These are phyloP conservation scores for Lepidochrysops patricia DNA, from an alignment of 2,888 invertebrate genomes.

Conservation along the genomic window DNA sequence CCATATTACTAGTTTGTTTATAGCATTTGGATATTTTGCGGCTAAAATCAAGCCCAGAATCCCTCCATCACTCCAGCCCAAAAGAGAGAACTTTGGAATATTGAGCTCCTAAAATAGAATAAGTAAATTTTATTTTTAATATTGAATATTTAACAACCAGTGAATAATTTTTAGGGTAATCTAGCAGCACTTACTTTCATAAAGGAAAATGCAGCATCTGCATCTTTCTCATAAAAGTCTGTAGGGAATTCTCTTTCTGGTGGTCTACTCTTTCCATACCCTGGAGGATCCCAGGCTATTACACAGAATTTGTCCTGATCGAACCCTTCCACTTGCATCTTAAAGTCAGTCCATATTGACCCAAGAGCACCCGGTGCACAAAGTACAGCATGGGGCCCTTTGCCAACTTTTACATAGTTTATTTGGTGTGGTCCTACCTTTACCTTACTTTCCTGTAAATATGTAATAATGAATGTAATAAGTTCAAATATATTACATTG, in stretches of 20 bases:
- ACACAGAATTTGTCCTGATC: constrained; percentile 76
- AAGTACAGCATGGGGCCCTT: constrained; percentile 76
- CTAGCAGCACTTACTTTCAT: constrained; percentile 75
- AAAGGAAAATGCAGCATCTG: constrained; percentile 78
- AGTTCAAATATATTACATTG: no score
- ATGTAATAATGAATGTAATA: not conserved
- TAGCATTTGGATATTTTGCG: constrained; percentile 77
- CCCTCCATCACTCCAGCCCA: constrained; percentile 95
- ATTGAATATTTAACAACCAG: no score
- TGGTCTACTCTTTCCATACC: constrained; percentile 89
- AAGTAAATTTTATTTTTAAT: not conserved
- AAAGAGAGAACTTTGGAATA: constrained; percentile 79
- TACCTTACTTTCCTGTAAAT: constrained; percentile 76
- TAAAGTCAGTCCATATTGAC: constrained; percentile 87
- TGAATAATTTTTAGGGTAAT: no score
- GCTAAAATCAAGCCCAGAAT: constrained; percentile 85
- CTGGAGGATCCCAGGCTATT: constrained; percentile 89
- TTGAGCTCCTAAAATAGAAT: constrained; percentile 68
- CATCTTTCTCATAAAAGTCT: constrained; percentile 85
- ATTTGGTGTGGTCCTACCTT: constrained; percentile 73
- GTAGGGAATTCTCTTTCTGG: constrained; percentile 81
- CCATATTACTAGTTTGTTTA: constrained; percentile 84
- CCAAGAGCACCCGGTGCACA: constrained; percentile 89
- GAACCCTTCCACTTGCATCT: constrained; percentile 81
- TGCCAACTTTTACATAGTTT: constrained; percentile 76